Evolutionary conservation across 2,113 vertebrate genomes (phyloP).

Genomic region (Eublepharis macularius): DNA sequence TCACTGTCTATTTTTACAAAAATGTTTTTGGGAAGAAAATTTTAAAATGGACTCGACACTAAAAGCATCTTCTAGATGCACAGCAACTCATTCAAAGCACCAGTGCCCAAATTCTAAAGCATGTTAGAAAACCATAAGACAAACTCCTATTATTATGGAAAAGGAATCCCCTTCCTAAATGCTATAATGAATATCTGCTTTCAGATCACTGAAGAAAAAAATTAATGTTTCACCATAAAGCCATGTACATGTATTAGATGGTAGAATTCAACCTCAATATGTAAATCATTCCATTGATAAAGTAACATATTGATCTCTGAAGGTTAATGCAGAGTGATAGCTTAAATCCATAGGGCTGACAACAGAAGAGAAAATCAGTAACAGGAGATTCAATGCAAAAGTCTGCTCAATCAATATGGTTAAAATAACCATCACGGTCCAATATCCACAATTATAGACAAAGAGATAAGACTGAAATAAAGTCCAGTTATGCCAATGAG

Average conservation of each 20-base stretch:
- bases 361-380: slow-evolving; percentile 56
- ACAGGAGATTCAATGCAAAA: slow-evolving; percentile 29
- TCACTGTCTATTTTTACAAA: not conserved
- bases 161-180: not conserved
- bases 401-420: slow-evolving; percentile 41
- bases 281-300: slow-evolving; percentile 52
- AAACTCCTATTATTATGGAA: not conserved
- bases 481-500: slow-evolving; percentile 9
- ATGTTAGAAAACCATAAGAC: not conserved
- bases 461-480: slow-evolving; percentile 8
- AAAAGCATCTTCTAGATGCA: not conserved
- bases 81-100: not conserved
- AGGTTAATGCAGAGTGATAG: slow-evolving; percentile 39
- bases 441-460: slow-evolving; percentile 32
- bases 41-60: not conserved
- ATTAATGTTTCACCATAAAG: slow-evolving; percentile 17
- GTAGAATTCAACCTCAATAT: slow-evolving; percentile 41
- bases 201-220: slow-evolving; percentile 14
- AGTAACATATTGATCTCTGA: slow-evolving; percentile 50
- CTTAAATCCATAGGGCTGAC: slow-evolving; percentile 38
- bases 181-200: not conserved
- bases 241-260: not conserved
- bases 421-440: slow-evolving; percentile 33
- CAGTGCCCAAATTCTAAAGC: not conserved
- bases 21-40: not conserved